phyloP scores from a whole-genome alignment of 2,888 invertebrate genomes.

The Pimpla rufipes region DNA sequence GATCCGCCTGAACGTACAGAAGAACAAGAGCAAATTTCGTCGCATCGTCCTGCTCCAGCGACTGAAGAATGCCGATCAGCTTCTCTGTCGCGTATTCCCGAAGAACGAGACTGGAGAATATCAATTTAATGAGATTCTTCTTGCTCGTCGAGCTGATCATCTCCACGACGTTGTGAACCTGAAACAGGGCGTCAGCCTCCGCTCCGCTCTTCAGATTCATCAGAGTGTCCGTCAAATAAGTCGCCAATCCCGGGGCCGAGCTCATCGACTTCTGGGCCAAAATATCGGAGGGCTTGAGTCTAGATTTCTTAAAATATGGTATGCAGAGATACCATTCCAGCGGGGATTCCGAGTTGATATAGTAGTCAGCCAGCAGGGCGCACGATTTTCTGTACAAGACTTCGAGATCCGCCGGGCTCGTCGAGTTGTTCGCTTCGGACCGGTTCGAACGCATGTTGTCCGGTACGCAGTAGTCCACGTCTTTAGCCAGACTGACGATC shows the following conservation, averaged over 20 bases:
- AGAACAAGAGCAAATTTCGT: slow-evolving; percentile 86
- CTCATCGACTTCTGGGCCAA: slow-evolving; percentile 81
- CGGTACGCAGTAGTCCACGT: slow-evolving; percentile 75
- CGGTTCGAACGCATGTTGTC: slow-evolving; percentile 62
- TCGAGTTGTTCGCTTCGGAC: slow-evolving; percentile 72
- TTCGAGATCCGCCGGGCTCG: slow-evolving; percentile 78
- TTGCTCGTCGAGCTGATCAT: slow-evolving; percentile 78
- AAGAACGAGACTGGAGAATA: slow-evolving; percentile 86
- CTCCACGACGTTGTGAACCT: slow-evolving; percentile 82
- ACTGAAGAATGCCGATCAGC: slow-evolving; percentile 85
- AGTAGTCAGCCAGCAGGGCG: slow-evolving; percentile 87
- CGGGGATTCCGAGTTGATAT: slow-evolving; percentile 85
- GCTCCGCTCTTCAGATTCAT: slow-evolving; percentile 84
- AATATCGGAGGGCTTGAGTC: slow-evolving; percentile 86
- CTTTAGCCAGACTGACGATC: slow-evolving; percentile 87
- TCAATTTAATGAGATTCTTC: slow-evolving; percentile 86
- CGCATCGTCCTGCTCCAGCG: slow-evolving; percentile 79
- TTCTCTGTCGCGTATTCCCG: slow-evolving; percentile 87
- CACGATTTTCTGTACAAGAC: slow-evolving; percentile 87
- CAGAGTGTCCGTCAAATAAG: slow-evolving; percentile 81
- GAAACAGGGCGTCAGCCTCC: slow-evolving; percentile 86
- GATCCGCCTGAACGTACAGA: slow-evolving; percentile 87
- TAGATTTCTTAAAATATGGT: slow-evolving; percentile 87
- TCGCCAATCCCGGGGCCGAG: slow-evolving; percentile 80
- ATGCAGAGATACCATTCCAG: slow-evolving; percentile 85